Percentiles rank a stretch among this genome's conserved stretches.
phyloP scores from a whole-genome alignment of 2,797 vertebrate species.

The Rhinatrema bivittatum region DNA sequence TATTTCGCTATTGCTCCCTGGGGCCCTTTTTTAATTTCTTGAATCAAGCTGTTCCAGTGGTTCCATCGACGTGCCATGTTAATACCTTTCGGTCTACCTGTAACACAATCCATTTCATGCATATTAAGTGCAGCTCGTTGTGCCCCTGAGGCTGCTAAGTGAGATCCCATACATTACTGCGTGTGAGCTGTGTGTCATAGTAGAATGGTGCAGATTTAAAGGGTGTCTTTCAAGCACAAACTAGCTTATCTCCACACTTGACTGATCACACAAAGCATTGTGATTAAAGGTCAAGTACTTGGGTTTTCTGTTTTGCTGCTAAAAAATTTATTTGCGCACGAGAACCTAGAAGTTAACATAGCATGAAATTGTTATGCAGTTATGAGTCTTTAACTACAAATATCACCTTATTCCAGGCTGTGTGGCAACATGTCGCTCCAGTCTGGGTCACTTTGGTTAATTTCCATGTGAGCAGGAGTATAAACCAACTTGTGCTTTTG shows the following conservation, averaged over 20 bases:
- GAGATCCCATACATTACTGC: constrained; percentile 28
- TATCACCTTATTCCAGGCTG: constrained; percentile 25
- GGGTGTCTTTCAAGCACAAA: constrained; percentile 47
- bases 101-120: constrained; percentile 10
- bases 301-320: constrained; percentile 39
- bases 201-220: constrained; percentile 47
- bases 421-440: neutral
- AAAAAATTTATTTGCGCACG: constrained; percentile 39
- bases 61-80: constrained; percentile 35
- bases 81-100: constrained; percentile 34
- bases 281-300: constrained; percentile 63
- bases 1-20: neutral
- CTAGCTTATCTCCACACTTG: constrained; percentile 46
- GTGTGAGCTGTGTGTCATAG: constrained; percentile 35
- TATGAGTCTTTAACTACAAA: constrained; percentile 41
- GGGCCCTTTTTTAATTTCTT: constrained; percentile 17
- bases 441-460: constrained; percentile 10
- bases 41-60: constrained; percentile 25
- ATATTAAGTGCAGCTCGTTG: constrained; percentile 23
- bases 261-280: constrained; percentile 49
- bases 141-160: constrained; percentile 23
- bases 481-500: constrained; percentile 9
- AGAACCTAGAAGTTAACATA: constrained; percentile 39
- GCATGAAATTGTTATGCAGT: constrained; percentile 53
- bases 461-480: constrained; percentile 10